phyloP scores from a whole-genome alignment of 2,888 invertebrate genomes.

The Norana najaformis region DNA sequence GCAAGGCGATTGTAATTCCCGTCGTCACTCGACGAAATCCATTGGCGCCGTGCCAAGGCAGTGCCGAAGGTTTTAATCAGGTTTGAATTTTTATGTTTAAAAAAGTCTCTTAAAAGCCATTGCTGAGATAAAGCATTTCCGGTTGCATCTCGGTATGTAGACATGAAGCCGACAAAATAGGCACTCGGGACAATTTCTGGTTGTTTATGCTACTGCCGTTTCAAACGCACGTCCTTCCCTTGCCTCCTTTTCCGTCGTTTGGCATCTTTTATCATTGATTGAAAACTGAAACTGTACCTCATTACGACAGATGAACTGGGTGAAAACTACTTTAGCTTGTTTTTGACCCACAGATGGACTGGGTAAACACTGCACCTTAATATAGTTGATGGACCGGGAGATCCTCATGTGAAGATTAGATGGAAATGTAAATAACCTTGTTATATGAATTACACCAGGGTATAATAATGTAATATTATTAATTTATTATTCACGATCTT shows the following conservation, averaged over 20 bases:
- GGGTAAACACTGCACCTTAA: neutral
- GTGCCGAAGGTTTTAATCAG: constrained; percentile 31
- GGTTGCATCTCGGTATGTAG: too few species aligned
- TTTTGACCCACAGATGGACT: too few species aligned
- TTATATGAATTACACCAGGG: too few species aligned
- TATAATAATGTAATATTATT: neutral
- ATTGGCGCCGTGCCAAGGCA: constrained; percentile 24
- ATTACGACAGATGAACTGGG: neutral
- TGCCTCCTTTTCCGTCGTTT: neutral
- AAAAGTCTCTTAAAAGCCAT: neutral
- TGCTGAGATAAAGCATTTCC: neutral
- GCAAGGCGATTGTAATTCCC: constrained; percentile 16
- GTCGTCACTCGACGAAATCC: constrained; percentile 16
- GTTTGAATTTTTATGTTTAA: neutral
- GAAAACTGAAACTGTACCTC: too few species aligned
- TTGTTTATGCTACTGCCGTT: too few species aligned
- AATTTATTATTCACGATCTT: neutral
- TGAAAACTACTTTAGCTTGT: too few species aligned
- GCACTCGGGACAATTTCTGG: neutral
- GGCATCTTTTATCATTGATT: neutral
- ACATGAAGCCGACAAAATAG: neutral
- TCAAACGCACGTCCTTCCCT: too few species aligned
- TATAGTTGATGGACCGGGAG: neutral
- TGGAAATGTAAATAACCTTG: too few species aligned
- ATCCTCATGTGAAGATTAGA: neutral